These are phyloP conservation scores for Thinocorus orbignyianus DNA, from an alignment of 2,113 vertebrate species.

Conservation along the genomic window DNA sequence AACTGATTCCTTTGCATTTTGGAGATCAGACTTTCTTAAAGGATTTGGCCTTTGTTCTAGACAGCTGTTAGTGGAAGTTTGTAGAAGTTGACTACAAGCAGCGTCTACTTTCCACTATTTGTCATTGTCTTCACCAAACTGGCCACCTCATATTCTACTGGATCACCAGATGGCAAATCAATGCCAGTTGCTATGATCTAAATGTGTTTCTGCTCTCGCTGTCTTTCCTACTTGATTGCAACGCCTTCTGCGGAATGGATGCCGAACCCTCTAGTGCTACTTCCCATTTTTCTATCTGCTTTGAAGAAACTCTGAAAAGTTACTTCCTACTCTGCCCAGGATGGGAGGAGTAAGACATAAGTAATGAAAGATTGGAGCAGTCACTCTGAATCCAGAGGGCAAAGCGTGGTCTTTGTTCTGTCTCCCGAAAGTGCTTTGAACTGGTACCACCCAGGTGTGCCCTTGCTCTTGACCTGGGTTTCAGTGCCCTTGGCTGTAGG, in stretches of 20 bases:
- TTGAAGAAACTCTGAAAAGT: background rate
- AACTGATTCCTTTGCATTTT: slow-evolving; percentile 38
- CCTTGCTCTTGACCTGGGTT: background rate
- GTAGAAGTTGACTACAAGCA: background rate
- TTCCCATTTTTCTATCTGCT: background rate
- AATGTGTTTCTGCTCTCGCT: background rate
- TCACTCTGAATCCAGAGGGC: background rate
- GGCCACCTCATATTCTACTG: rapidly evolving
- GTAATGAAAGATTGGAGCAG: background rate
- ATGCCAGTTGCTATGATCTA: background rate
- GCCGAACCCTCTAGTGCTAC: background rate
- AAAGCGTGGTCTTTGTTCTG: background rate
- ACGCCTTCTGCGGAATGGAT: background rate
- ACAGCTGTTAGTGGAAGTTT: background rate
- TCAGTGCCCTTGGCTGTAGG: background rate
- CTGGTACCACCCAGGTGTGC: background rate
- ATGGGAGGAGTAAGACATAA: background rate
- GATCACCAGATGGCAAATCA: background rate
- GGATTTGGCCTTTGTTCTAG: slow-evolving; percentile 30
- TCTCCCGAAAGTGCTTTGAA: background rate
- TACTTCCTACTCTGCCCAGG: background rate
- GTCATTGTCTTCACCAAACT: background rate
- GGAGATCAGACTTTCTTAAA: slow-evolving; percentile 12
- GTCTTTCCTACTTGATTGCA: background rate
- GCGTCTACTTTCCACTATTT: background rate